Conservation (phyloP, 1,140 invertebrate species). For the Whitmania pigra region DNA sequence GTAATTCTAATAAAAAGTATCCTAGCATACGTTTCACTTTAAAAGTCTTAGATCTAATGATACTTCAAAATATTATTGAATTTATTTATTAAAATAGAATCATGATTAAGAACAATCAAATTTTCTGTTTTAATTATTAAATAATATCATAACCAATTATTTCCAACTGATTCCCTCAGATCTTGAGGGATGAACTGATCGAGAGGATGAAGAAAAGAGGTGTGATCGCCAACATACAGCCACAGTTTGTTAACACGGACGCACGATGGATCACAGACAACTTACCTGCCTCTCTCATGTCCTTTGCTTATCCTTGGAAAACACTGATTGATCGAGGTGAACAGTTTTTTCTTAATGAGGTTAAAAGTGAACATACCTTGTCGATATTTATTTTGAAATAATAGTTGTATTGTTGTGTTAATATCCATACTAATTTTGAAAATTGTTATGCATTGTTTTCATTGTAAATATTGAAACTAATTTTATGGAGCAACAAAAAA, state of each 20-base stretch:
- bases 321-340: conserved; percentile 16
- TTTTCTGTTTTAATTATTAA: too few relatives aligned
- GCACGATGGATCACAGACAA: conserved; percentile 6
- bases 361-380: too few relatives aligned
- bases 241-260: conserved; percentile 22
- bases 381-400: too few relatives aligned
- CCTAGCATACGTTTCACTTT: too few relatives aligned
- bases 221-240: conserved; percentile 21
- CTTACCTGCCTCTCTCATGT: conserved; percentile 12
- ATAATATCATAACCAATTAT: background rate
- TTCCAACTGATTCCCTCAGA: background rate
- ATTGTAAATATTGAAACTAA: too few relatives aligned
- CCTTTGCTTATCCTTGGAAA: conserved; percentile 21
- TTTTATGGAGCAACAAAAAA: too few relatives aligned
- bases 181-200: conserved; percentile 13
- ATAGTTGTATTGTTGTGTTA: too few relatives aligned
- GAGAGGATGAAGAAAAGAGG: conserved; percentile 17
- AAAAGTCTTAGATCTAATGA: background rate
- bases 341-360: background rate
- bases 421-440: too few relatives aligned
- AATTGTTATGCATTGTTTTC: too few relatives aligned
- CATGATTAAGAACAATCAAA: too few relatives aligned
- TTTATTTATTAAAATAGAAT: background rate
- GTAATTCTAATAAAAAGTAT: too few relatives aligned
- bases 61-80: background rate